These are phyloP conservation scores for Mobula hypostoma DNA, from an alignment of 2,113 vertebrate species.

Conservation along the genomic window DNA sequence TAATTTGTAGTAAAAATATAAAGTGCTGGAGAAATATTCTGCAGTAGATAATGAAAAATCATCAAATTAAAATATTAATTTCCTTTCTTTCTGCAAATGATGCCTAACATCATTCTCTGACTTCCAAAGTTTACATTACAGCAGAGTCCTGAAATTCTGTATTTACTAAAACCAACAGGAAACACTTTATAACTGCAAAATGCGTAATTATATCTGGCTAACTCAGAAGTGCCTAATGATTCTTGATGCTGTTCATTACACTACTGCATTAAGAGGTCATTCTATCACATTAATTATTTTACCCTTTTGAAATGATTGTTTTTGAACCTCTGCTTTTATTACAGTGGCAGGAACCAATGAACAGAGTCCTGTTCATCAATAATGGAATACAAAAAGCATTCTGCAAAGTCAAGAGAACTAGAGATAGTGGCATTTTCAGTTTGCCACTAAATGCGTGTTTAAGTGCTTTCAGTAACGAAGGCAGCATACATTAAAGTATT, in stretches of 20 bases:
- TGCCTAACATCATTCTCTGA: too few species aligned
- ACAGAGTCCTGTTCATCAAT: background rate
- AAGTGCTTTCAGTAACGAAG: conserved; percentile 23
- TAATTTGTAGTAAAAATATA: too few species aligned
- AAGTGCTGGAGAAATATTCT: too few species aligned
- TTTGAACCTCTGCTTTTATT: background rate
- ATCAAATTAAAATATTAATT: too few species aligned
- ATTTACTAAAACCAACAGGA: background rate
- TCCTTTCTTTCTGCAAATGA: too few species aligned
- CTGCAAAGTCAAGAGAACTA: background rate
- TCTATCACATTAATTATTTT: background rate
- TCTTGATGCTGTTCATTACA: background rate
- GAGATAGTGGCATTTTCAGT: background rate
- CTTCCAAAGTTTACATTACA: background rate
- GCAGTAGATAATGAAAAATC: too few species aligned
- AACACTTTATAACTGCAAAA: background rate
- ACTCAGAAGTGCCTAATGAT: background rate
- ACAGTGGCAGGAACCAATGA: background rate
- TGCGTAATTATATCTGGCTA: background rate
- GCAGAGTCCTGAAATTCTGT: background rate
- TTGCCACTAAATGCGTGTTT: background rate
- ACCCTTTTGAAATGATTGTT: background rate
- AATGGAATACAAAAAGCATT: background rate
- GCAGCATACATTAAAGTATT: conserved; percentile 1
- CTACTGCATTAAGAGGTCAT: background rate